Conservation (phyloP, 2,113 vertebrate species). For the Chaetodon auriga region DNA sequence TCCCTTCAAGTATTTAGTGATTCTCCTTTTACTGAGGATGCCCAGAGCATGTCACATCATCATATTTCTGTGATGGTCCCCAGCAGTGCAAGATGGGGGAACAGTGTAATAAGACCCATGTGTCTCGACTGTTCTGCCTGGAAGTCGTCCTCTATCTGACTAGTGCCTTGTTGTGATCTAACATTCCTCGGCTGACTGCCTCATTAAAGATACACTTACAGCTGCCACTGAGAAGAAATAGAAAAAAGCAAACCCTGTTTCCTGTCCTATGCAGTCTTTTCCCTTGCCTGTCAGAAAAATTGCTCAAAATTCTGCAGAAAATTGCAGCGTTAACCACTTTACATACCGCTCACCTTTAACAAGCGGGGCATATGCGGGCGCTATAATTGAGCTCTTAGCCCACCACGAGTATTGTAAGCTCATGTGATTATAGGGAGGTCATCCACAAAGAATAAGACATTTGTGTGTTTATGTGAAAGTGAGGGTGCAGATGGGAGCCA, state of each 20-base stretch:
- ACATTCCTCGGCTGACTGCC: conserved; percentile 49
- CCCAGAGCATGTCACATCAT: conserved; percentile 36
- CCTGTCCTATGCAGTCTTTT: background rate
- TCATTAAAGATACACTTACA: conserved; percentile 63
- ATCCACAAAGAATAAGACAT: conserved; percentile 21
- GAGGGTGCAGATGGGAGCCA: conserved; percentile 22
- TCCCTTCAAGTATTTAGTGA: conserved; percentile 18
- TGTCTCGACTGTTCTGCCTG: conserved; percentile 44
- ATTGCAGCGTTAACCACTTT: conserved; percentile 57
- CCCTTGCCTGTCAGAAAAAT: conserved; percentile 41
- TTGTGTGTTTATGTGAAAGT: conserved; percentile 22
- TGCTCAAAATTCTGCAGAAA: conserved; percentile 25
- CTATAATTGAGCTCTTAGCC: conserved; percentile 65
- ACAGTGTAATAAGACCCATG: conserved; percentile 48
- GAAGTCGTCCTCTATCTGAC: conserved; percentile 46
- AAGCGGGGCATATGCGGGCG: conserved; percentile 11
- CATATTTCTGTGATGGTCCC: conserved; percentile 26
- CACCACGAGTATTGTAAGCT: conserved; percentile 33
- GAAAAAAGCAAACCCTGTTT: conserved; percentile 19
- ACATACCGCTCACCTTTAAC: conserved; percentile 54
- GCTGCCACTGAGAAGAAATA: conserved; percentile 30
- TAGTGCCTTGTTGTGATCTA: conserved; percentile 46
- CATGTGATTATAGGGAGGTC: conserved; percentile 55
- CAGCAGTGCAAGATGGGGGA: conserved; percentile 14
- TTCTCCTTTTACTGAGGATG: conserved; percentile 27